Evolutionary conservation across 2,113 vertebrate species (phyloP), one percentile per base, ranked within the genome.

Genomic region (Diphyllodes magnificus): DNA sequence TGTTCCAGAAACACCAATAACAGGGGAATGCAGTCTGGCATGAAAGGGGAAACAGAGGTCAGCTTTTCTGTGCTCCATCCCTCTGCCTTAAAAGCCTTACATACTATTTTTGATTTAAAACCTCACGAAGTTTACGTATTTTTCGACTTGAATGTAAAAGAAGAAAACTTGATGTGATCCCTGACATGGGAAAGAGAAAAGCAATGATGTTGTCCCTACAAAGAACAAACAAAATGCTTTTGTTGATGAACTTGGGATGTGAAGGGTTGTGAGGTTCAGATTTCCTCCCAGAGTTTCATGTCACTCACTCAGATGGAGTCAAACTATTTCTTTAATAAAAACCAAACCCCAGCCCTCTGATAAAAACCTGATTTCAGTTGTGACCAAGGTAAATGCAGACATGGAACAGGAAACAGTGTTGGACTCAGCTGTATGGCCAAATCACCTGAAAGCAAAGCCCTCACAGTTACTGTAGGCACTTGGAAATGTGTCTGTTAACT

Each of bases 401-500:
- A 5, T 61, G 81, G 63, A 96, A 86, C 24, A 77, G 71, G 76
- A 77, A 82, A 33, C 28, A 53, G 39, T 66, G 61, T 44, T 94
- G 54, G 59, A 70, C 56, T 75, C 15, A 4, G 37, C 59, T 65
- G 16, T 13, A 18, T 0, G 7, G 91, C 44, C 82, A 73, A 42
- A 91, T 14, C 59, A 96, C 76, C 85, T 86, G 85, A 79, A 88
- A 93, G 84, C 60, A 92, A 92, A 95, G 66, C 86, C 82, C 76
- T 27, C 15, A 44, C 65, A 82, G 60, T 92, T 71, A 69, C 1
- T 25, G 23, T 49, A 73, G 88, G 68, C 84, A 31, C 57, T 82
- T 81, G 69, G 68, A 95, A 88, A 88, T 51, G 57, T 57, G 88
- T 92, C 92, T 96, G 93, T 91, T 92, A 96, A 83, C 90, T 95